Evolutionary conservation across 2,113 vertebrate species (phyloP), one percentile per base, ranked within the genome.

Genomic region (Craseonycteris thonglongyai): DNA sequence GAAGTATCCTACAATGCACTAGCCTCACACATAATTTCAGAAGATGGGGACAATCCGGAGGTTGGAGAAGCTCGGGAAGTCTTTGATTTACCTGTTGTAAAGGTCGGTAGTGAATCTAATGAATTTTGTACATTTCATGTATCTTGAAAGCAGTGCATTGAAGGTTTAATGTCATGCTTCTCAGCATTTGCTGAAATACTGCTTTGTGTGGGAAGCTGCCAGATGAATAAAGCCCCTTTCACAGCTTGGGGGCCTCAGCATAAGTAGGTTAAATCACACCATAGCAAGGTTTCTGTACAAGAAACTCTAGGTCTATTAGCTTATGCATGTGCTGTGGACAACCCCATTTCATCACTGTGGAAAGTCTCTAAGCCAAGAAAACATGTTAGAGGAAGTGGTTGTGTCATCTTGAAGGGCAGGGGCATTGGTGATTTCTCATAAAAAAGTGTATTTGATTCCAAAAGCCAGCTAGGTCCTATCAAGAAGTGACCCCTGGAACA

Each of bases 1-100:
- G 99, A 99, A 91, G 99, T 99, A 49, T 99, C 99, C 33, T 99
- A 99, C 96, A 99, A 99, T 92, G 99, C 99, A 0, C 96, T 99
- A 24, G 99, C 99, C 93, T 99, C 99, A 0, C 99, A 99, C 97
- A 99, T 99, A 83, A 99, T 99, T 47, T 98, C 99, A 12, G 99
- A 99, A 95, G 99, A 99, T 19, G 99, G 99, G 7, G 99, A 99
- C 97, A 99, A 99, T 95, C 99, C 99, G 0, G 99, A 99, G 96
- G 99, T 99, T 61, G 98, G 99, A 83, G 99, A 99, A 96, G 99
- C 99, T 6, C 98, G 99, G 40, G 99, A 99, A 94, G 99, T 99
- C 68, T 99, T 99, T 93, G 99, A 99, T 96, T 98, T 99, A 42
- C 99, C 99, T 21, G 99, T 99, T 24, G 99, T 99, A 80, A 99